Evolutionary conservation across 2,797 vertebrate species (phyloP).

Genomic region (Notolabrus celidotus): DNA sequence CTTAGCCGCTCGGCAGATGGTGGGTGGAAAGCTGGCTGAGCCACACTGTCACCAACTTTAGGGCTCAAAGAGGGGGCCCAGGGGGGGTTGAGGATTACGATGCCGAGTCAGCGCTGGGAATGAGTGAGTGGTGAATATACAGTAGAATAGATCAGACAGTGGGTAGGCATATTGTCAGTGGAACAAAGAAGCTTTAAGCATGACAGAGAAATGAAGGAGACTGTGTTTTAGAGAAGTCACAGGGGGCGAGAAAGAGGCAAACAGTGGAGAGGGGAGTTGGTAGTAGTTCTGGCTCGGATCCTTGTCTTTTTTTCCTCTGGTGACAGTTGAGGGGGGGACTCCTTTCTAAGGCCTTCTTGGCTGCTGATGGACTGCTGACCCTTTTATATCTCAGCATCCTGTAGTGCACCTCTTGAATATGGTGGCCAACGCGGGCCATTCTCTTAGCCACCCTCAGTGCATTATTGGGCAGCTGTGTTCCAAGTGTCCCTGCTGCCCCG

Average conservation of each 20-base stretch:
- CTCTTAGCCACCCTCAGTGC: slow-evolving; percentile 65
- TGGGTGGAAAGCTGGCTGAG: slow-evolving; percentile 60
- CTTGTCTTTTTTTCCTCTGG: slow-evolving; percentile 49
- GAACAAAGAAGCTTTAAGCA: slow-evolving; percentile 50
- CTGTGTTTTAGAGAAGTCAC: slow-evolving; percentile 44
- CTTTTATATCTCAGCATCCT: slow-evolving; percentile 57
- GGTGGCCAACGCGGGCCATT: slow-evolving; percentile 52
- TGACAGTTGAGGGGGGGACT: slow-evolving; percentile 58
- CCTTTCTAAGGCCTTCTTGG: slow-evolving; percentile 53
- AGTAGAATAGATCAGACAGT: slow-evolving; percentile 41
- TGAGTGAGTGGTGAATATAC: slow-evolving; percentile 50
- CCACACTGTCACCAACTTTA: slow-evolving; percentile 65
- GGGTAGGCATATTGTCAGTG: slow-evolving; percentile 31
- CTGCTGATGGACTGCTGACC: slow-evolving; percentile 66
- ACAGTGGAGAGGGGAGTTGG: slow-evolving; percentile 15
- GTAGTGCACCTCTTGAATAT: slow-evolving; percentile 59
- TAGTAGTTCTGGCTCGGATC: slow-evolving; percentile 38
- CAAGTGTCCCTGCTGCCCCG: slow-evolving; percentile 70
- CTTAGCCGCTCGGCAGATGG: slow-evolving; percentile 68
- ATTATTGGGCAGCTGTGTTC: slow-evolving; percentile 66
- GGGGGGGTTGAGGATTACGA: slow-evolving; percentile 62
- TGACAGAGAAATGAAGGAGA: slow-evolving; percentile 52
- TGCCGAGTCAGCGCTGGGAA: slow-evolving; percentile 57
- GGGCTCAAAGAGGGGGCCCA: slow-evolving; percentile 56
- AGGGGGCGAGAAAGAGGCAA: slow-evolving; percentile 25